These are phyloP conservation scores for Ips nitidus DNA, from an alignment of 1,140 invertebrate genomes.

Conservation along the genomic window DNA sequence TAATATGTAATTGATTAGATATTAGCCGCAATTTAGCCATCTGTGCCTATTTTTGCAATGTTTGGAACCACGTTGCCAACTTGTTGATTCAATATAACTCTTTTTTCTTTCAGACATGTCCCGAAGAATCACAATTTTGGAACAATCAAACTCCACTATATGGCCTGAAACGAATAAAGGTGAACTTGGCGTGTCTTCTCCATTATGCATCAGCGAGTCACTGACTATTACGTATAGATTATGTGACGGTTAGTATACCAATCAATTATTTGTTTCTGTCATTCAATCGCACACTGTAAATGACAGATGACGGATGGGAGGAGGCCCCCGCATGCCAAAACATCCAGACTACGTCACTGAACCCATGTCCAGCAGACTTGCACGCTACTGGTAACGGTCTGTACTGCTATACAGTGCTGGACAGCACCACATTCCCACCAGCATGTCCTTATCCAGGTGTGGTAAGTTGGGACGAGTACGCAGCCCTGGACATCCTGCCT, in stretches of 20 bases:
- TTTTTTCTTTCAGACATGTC: too few relatives aligned
- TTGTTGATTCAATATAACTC: too few relatives aligned
- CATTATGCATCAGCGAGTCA: slow-evolving; percentile 8
- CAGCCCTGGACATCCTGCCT: slow-evolving; percentile 3
- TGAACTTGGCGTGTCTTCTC: neutral
- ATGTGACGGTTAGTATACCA: slow-evolving; percentile 1
- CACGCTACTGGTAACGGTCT: neutral
- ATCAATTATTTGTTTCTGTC: neutral
- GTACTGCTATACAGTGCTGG: slow-evolving; percentile 22
- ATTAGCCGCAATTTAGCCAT: too few relatives aligned
- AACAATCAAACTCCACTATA: too few relatives aligned
- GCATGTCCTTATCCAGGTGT: slow-evolving; percentile 32
- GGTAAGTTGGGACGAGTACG: slow-evolving; percentile 23
- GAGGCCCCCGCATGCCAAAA: neutral
- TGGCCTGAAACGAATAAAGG: slow-evolving; percentile 6
- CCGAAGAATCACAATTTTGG: too few relatives aligned
- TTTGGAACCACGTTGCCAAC: too few relatives aligned
- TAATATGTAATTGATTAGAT: too few relatives aligned
- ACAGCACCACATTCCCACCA: slow-evolving; percentile 30
- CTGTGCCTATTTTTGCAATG: too few relatives aligned
- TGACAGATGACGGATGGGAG: slow-evolving; percentile 13
- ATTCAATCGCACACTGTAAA: neutral
- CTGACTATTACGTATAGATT: slow-evolving; percentile 2
- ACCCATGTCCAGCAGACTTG: slow-evolving; percentile 17
- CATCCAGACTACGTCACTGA: slow-evolving; percentile 2